Evolutionary conservation across 2,888 invertebrate genomes (phyloP).

Genomic region (Rhodophaea formosa): DNA sequence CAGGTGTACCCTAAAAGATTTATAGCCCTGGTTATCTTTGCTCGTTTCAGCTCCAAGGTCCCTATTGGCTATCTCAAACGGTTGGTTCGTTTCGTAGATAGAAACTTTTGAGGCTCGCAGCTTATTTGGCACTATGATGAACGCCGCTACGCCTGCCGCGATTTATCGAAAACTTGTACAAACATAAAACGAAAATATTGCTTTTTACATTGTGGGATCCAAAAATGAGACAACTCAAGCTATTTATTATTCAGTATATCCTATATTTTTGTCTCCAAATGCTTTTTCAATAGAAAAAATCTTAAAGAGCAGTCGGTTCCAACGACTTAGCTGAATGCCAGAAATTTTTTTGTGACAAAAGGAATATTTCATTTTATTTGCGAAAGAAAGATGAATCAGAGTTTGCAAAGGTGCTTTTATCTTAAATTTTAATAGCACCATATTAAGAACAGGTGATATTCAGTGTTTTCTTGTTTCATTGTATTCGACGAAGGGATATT

Average conservation of each 20-base stretch:
- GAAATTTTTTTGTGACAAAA: background rate
- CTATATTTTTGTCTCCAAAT: too few species aligned
- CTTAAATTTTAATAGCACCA: background rate
- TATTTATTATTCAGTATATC: too few species aligned
- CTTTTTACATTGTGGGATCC: too few species aligned
- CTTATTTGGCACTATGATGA: background rate
- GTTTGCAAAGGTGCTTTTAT: background rate
- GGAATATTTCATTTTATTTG: background rate
- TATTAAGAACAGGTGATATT: background rate
- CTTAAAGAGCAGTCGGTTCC: too few species aligned
- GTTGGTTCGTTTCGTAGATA: conserved; percentile 4
- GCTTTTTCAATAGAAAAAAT: too few species aligned
- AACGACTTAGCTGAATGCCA: too few species aligned
- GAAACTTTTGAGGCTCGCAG: conserved; percentile 6
- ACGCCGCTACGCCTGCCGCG: background rate
- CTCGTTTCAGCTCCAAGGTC: conserved; percentile 8
- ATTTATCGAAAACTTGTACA: too few species aligned
- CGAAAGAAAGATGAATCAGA: background rate
- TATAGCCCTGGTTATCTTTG: conserved; percentile 14
- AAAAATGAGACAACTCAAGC: too few species aligned
- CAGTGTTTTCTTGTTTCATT: background rate
- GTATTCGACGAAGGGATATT: conserved; percentile 16
- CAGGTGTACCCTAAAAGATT: conserved; percentile 14
- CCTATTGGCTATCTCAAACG: conserved; percentile 16
- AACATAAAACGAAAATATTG: too few species aligned